Evolutionary conservation across 2,888 invertebrate species (phyloP).

Genomic region (Criorhina ranunculi): DNA sequence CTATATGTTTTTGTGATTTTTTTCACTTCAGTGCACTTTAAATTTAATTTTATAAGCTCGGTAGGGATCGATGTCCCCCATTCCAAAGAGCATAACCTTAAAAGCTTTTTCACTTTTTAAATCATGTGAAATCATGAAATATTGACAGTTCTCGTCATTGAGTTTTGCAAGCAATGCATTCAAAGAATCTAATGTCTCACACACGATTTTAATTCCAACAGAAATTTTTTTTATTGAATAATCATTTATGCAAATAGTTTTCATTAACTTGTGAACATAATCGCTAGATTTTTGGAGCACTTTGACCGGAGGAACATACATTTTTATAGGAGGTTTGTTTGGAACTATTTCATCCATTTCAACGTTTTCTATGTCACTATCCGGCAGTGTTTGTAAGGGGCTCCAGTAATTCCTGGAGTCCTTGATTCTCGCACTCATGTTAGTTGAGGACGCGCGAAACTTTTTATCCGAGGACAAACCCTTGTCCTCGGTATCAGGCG

Average conservation of each 20-base stretch:
- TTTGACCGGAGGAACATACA: neutral
- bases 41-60: neutral
- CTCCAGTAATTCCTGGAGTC: neutral
- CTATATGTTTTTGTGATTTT: neutral
- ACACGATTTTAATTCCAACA: slow-evolving; percentile 5
- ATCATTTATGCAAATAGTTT: neutral
- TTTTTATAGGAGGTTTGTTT: neutral
- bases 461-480: neutral
- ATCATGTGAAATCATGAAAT: neutral
- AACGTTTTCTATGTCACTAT: neutral
- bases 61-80: too few species aligned
- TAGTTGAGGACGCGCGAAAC: neutral
- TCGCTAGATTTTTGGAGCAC: slow-evolving; percentile 8
- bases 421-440: neutral
- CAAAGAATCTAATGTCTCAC: neutral
- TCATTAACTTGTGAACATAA: neutral
- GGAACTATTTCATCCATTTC: neutral
- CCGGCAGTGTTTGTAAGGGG: neutral
- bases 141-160: neutral
- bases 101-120: slow-evolving; percentile 7
- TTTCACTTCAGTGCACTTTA: neutral
- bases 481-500: neutral
- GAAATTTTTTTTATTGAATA: slow-evolving; percentile 15
- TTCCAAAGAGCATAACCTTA: slow-evolving; percentile 4
- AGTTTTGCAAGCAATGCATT: neutral